phyloP scores from a whole-genome alignment of 2,797 vertebrate species.

The Streptopelia turtur region DNA sequence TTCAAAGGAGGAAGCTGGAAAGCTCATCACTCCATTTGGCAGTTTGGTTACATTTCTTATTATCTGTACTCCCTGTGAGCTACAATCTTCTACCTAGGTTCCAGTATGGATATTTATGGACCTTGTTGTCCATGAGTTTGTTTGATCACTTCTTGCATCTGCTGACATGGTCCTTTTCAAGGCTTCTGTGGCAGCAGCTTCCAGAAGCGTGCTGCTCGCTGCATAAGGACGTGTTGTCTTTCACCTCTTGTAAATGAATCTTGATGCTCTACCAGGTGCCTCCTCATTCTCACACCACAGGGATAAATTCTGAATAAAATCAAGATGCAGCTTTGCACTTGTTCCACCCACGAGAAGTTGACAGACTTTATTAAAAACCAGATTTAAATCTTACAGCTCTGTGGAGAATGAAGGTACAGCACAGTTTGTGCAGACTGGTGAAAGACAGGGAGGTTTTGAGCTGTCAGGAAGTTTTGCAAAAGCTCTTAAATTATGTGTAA shows the following conservation, averaged over 20 bases:
- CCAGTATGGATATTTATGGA: not conserved
- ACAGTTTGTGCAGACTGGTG: not conserved
- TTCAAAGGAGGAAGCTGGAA: not conserved
- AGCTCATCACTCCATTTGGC: not conserved
- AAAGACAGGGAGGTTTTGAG: not conserved
- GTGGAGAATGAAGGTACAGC: not conserved
- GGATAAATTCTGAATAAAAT: not conserved
- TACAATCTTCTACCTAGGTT: not conserved
- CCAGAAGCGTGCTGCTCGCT: constrained; percentile 13
- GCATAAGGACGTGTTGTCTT: not conserved
- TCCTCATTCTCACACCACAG: not conserved
- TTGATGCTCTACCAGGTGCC: not conserved
- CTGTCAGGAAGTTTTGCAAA: not conserved
- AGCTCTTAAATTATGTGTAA: not conserved
- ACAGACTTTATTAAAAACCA: not conserved
- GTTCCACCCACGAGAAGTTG: not conserved
- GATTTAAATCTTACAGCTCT: not conserved
- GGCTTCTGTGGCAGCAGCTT: not conserved
- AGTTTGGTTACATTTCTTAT: not conserved
- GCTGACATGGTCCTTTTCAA: not conserved
- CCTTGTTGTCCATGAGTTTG: not conserved
- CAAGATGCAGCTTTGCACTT: not conserved
- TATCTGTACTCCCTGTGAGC: not conserved
- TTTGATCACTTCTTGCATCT: not conserved
- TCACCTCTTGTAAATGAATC: constrained; percentile 11